Evolutionary conservation across 2,797 vertebrate species (phyloP), one percentile per base, ranked within the genome.

Genomic region (Discoglossus pictus): DNA sequence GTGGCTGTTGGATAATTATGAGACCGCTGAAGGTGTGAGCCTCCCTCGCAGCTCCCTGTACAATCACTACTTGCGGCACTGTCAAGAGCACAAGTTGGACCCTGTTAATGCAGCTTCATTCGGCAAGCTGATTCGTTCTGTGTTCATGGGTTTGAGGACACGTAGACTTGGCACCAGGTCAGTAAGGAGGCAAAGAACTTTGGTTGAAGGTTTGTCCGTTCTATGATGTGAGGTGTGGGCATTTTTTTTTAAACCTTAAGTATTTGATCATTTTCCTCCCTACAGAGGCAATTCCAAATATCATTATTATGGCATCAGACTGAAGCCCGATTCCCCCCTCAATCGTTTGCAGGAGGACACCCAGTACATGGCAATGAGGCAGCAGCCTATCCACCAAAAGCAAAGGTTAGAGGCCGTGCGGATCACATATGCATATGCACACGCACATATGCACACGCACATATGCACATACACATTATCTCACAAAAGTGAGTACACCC

Each of bases 311-410:
- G 97, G 97, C 59, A 99, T 99, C 81, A 93, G 97, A 1, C 91
- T 99, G 21, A 99, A 99, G 83, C 95, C 97, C 0, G 96, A 98
- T 83, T 99, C 97, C 0, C 96, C 96, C 0, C 89, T 99, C 61
- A 97, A 95, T 82, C 92, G 93, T 39, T 78, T 99, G 77, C 96
- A 97, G 85, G 97, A 98, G 66, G 97, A 99, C 76, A 90, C 90
- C 0, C 95, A 98, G 84, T 98, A 99, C 83, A 96, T 97, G 94
- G 97, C 97, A 61, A 97, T 99, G 95, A 89, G 96, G 65, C 96
- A 99, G 82, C 95, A 98, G 78, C 95, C 96, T 2, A 83, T 93
- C 34, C 95, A 98, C 82, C 97, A 99, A 86, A 99, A 98, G 72
- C 97, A 96, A 61, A 97, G 97, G 97, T 99, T 25, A 71, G 72